phyloP scores from a whole-genome alignment of 2,113 vertebrate genomes.

The Halichoerus grypus region DNA sequence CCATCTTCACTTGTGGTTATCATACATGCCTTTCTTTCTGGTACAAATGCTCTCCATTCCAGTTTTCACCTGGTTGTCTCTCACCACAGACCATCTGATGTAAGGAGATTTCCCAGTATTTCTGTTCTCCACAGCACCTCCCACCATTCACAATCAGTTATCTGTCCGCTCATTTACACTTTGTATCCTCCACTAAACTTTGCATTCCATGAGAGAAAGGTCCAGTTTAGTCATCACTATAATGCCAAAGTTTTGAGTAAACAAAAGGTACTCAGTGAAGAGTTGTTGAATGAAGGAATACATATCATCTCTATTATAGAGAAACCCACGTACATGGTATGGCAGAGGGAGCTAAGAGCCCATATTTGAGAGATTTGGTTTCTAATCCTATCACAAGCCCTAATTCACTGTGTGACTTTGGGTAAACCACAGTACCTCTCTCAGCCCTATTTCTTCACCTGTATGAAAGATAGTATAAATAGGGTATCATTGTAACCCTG shows the following conservation, averaged over 20 bases:
- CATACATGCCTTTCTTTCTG: not conserved
- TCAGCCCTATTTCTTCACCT: not conserved
- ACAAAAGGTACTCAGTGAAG: not conserved
- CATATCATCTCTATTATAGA: not conserved
- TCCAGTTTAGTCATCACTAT: not conserved
- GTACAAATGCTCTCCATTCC: too few species aligned
- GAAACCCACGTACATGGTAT: not conserved
- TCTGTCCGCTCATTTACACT: not conserved
- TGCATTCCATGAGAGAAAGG: not conserved
- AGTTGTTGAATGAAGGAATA: not conserved
- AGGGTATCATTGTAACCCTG: too few species aligned
- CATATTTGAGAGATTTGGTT: not conserved
- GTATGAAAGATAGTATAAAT: not conserved
- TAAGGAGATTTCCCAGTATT: not conserved
- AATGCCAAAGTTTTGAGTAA: not conserved
- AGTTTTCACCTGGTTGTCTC: too few species aligned
- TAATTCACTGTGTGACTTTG: not conserved
- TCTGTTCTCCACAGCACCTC: not conserved
- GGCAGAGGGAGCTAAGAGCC: not conserved
- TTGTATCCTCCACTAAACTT: not conserved
- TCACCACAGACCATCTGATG: too few species aligned
- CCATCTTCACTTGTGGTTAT: not conserved
- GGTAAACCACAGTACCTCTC: not conserved
- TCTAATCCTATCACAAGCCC: not conserved
- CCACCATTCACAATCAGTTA: fast-evolving